Conservation (phyloP, 1,140 invertebrate species). For the Drosophila yakuba region DNA sequence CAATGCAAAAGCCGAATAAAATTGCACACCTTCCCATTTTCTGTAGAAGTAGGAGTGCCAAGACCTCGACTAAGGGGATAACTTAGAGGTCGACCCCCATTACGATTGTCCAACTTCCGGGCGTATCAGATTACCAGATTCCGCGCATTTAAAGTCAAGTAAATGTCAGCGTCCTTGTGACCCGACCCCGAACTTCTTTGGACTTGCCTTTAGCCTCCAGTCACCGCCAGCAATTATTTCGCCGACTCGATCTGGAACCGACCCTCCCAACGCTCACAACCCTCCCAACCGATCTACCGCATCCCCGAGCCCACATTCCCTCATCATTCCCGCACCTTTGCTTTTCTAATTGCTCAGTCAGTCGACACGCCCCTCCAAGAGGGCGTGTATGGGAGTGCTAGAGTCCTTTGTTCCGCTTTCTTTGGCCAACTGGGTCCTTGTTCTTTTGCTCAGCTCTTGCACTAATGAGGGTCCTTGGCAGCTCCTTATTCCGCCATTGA, state of each 20-base stretch:
- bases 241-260: conserved; percentile 10
- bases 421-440: conserved; percentile 50
- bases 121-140: conserved; percentile 65
- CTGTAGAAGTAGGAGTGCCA: conserved; percentile 51
- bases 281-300: conserved; percentile 22
- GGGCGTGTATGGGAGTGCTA: conserved; percentile 30
- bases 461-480: conserved; percentile 74
- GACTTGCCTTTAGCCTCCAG: conserved; percentile 38
- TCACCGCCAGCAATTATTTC: conserved; percentile 27
- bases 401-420: conserved; percentile 56
- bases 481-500: conserved; percentile 68
- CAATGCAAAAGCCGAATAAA: conserved; percentile 58
- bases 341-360: conserved; percentile 69
- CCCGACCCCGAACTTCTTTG: conserved; percentile 33
- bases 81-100: conserved; percentile 27
- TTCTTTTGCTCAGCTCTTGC: conserved; percentile 62
- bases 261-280: conserved; percentile 6
- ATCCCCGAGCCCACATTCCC: background rate
- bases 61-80: conserved; percentile 24
- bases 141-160: conserved; percentile 64
- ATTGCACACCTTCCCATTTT: conserved; percentile 61
- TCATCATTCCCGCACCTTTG: conserved; percentile 5
- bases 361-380: conserved; percentile 61
- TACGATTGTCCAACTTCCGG: conserved; percentile 75
- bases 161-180: conserved; percentile 67